Base-by-base conservation (phyloP, 2,113 vertebrate genomes). In the Arizona elegans region DNA sequence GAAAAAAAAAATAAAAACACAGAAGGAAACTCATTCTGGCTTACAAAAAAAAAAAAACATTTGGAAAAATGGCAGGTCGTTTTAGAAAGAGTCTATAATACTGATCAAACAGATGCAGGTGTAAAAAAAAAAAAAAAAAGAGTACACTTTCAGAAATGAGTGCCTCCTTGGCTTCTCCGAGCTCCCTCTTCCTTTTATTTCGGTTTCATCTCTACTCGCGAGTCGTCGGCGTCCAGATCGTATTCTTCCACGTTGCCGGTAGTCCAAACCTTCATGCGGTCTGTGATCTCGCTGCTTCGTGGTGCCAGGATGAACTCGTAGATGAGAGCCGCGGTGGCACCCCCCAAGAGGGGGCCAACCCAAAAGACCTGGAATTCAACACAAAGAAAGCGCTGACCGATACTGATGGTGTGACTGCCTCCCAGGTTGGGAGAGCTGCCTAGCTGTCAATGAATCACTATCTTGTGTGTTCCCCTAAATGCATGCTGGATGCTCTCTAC, bases 241-340 rank as follows among this genome's bases (percentile, higher is more conserved):
- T 98, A 98, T 87, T 99, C 99, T 19, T 98, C 98, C 81, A 97
- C 97, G 19, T 99, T 98, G n/a, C 99, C 99, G 0, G 98, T 99
- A 94, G 99, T 98, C 97, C 99, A 98, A 89, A 99, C 98, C 95
- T 99, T 99, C 94, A 99, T 43, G 17, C 98, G 99, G 43, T 99
- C 98, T 0, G 98, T 96, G 89, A 98, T 97, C 95, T 98, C 96
- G 0, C 98, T 98, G 91, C 94, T 97, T 81, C 97, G 96, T 0
- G 98, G 98, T 3, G 98, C 97, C 94, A 99, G 97, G 92, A 98
- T 94, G 95, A 98, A 98, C 95, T 99, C 98, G 0, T 99, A 98
- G 90, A 98, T 97, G 38, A 98, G 95, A 88, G 97, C 97, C 0
- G 98, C 98, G 0, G 97, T 94, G 12, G 97, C 97, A 7, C 96